These are phyloP conservation scores for Cotesia typhae DNA, from an alignment of 1,140 invertebrate genomes.

Conservation along the genomic window DNA sequence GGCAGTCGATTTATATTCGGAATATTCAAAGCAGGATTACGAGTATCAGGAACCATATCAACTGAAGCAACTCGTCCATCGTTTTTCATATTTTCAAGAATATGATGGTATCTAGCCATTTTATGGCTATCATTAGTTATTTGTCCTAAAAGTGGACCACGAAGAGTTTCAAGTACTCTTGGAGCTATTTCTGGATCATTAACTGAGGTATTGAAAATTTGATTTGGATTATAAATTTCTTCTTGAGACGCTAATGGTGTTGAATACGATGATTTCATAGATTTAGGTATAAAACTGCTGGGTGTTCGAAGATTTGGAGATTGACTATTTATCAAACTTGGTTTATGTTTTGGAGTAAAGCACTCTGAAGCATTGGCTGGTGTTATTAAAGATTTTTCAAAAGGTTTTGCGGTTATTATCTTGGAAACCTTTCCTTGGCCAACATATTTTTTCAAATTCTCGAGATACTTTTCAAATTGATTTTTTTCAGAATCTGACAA, in stretches of 20 bases:
- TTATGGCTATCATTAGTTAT: conserved; percentile 38
- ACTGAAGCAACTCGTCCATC: conserved; percentile 37
- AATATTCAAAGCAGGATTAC: conserved; percentile 36
- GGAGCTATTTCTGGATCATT: conserved; percentile 13
- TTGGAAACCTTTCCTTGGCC: conserved; percentile 67
- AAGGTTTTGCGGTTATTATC: conserved; percentile 54
- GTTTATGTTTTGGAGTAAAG: conserved; percentile 49
- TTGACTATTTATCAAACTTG: conserved; percentile 33
- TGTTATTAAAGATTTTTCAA: conserved; percentile 51
- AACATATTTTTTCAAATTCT: conserved; percentile 67
- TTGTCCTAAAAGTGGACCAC: conserved; percentile 21
- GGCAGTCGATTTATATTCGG: conserved; percentile 26
- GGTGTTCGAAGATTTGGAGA: conserved; percentile 57
- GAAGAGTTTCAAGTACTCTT: conserved; percentile 26
- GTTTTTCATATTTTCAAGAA: conserved; percentile 37
- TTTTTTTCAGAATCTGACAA: conserved; percentile 71
- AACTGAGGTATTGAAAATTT: neutral
- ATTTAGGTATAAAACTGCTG: conserved; percentile 59
- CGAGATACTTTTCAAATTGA: conserved; percentile 66
- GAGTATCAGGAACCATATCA: conserved; percentile 4
- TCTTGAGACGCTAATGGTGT: neutral
- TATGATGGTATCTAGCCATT: conserved; percentile 44
- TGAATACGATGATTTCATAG: neutral
- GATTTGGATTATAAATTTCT: conserved; percentile 18
- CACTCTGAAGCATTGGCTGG: conserved; percentile 55